phyloP scores from a whole-genome alignment of 2,113 vertebrate species.

The Varanus salvator region DNA sequence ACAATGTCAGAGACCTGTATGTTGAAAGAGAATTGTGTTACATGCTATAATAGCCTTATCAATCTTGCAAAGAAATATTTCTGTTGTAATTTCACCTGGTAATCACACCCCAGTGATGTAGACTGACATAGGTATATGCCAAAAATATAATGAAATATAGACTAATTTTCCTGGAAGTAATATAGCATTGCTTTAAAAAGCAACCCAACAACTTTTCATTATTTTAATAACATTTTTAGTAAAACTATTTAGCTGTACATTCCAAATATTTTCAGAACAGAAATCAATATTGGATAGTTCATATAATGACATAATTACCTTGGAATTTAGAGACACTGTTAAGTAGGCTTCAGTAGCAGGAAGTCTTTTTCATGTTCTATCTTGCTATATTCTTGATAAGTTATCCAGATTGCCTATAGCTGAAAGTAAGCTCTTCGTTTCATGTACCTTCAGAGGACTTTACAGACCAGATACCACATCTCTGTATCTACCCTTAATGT shows the following conservation, averaged over 20 bases:
- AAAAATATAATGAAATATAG: not conserved
- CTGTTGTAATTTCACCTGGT: constrained; percentile 14
- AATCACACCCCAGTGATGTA: constrained; percentile 8
- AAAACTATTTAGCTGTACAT: not conserved
- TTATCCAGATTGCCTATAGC: not conserved
- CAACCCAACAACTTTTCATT: constrained; percentile 15
- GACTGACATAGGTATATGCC: not conserved
- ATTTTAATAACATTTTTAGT: not conserved
- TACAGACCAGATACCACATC: not conserved
- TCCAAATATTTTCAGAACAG: not conserved
- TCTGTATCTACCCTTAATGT: not conserved
- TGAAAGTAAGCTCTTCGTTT: not conserved
- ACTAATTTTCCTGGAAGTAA: constrained; percentile 29
- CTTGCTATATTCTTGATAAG: not conserved
- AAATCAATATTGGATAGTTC: not conserved
- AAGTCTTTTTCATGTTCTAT: not conserved
- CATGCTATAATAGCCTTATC: constrained; percentile 48
- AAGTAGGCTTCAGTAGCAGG: not conserved
- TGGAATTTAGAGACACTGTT: not conserved
- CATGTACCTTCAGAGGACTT: not conserved
- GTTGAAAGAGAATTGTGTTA: constrained; percentile 31
- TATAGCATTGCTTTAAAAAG: not conserved
- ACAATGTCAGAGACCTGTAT: constrained; percentile 49
- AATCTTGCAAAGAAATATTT: constrained; percentile 35
- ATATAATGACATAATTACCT: not conserved